These are phyloP conservation scores for Leptinotarsa haldemani DNA, from an alignment of 2,888 invertebrate genomes.

Conservation along the genomic window DNA sequence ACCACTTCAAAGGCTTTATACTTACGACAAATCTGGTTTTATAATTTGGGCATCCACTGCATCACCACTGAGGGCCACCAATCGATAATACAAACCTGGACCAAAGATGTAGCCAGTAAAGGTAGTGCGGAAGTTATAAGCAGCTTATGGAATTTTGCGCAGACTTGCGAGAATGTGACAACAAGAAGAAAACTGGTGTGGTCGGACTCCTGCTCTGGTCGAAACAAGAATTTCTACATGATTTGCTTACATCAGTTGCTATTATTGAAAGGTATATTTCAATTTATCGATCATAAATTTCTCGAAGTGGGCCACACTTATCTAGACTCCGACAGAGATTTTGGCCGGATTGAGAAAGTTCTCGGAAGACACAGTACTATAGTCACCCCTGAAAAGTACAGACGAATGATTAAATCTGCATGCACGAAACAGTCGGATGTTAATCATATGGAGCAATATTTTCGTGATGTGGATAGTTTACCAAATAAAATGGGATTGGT, in stretches of 20 bases:
- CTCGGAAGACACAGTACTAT: no score
- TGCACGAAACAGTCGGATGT: no score
- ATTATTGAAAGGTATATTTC: background rate
- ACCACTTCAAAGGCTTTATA: conserved; percentile 46
- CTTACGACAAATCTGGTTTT: conserved; percentile 47
- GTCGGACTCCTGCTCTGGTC: conserved; percentile 21
- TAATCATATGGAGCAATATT: no score
- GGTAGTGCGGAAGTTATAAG: conserved; percentile 19
- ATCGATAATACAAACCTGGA: conserved; percentile 14
- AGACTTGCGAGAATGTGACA: background rate
- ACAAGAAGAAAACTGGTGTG: conserved; percentile 3
- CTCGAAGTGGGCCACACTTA: no score
- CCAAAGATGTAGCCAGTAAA: conserved; percentile 16
- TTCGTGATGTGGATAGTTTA: no score
- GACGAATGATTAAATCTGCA: no score
- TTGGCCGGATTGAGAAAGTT: no score
- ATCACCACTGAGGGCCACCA: conserved; percentile 28
- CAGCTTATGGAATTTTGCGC: conserved; percentile 11
- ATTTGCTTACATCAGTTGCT: conserved; percentile 5
- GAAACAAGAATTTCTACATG: conserved; percentile 21
- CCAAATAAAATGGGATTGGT: no score
- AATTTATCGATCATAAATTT: no score
- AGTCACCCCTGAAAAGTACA: no score
- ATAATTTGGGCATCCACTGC: conserved; percentile 44
- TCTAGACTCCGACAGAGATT: no score